A percentile compares a stretch with the other conserved stretches of the same genome.
Conservation (phyloP, 30 jellyfish, hydroid and myxozoan genomes). For the Hydractinia echinata region DNA sequence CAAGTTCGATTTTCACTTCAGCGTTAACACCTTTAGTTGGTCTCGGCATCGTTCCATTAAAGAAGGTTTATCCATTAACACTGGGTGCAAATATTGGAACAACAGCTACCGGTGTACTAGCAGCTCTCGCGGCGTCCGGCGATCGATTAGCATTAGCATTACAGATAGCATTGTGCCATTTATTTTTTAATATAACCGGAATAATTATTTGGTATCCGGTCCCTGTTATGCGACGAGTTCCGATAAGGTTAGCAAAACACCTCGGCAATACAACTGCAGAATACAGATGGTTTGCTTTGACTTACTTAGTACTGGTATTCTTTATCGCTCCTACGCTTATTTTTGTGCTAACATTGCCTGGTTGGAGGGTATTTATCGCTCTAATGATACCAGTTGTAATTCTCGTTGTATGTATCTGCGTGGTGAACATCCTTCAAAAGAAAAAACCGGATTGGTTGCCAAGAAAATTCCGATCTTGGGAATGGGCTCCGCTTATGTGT, state of each 20-base stretch:
- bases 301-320: slow-evolving; percentile 49
- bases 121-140: slow-evolving; percentile 82
- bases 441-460: slow-evolving; percentile 53
- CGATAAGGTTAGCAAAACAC: slow-evolving; percentile 59
- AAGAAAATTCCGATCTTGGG: slow-evolving; percentile 46
- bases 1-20: slow-evolving; percentile 89
- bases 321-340: slow-evolving; percentile 56
- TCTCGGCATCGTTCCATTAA: slow-evolving; percentile 67
- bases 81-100: slow-evolving; percentile 92
- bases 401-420: slow-evolving; percentile 21
- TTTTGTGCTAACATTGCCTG: slow-evolving; percentile 77
- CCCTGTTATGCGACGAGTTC: slow-evolving; percentile 64
- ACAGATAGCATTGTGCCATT: slow-evolving; percentile 86
- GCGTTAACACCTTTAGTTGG: slow-evolving; percentile 91
- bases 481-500: slow-evolving; percentile 68
- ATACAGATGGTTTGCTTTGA: slow-evolving; percentile 80
- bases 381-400: slow-evolving; percentile 46
- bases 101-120: slow-evolving; percentile 78
- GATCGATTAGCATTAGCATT: slow-evolving; percentile 55
- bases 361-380: slow-evolving; percentile 48
- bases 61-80: slow-evolving; percentile 77
- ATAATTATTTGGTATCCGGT: slow-evolving; percentile 76
- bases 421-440: slow-evolving; percentile 51
- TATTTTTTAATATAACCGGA: slow-evolving; percentile 84
- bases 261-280: slow-evolving; percentile 83